Conservation (phyloP, 2,113 vertebrate genomes). For the Campylorhamphus procurvoides region DNA sequence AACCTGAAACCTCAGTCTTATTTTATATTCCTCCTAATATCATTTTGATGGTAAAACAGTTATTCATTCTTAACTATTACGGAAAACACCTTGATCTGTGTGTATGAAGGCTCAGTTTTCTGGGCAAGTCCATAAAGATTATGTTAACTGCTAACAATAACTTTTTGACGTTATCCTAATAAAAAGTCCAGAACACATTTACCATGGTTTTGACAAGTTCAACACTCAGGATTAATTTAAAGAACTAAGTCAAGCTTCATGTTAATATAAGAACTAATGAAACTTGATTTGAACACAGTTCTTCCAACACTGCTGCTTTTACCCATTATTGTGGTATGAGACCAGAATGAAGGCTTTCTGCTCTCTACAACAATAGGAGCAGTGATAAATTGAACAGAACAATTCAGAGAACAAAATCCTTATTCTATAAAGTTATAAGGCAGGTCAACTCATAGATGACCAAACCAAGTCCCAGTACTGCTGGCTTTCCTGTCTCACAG, state of each 20-base stretch:
- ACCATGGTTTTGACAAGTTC: background rate
- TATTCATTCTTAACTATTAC: background rate
- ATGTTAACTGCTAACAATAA: background rate
- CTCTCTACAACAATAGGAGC: background rate
- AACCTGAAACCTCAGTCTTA: background rate
- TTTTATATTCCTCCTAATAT: background rate
- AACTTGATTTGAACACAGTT: background rate
- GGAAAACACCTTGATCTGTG: background rate
- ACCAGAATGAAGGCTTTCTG: background rate
- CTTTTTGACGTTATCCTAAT: background rate
- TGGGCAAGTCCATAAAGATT: background rate
- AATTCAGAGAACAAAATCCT: background rate
- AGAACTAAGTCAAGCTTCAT: background rate
- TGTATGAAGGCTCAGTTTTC: background rate
- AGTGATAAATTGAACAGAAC: background rate
- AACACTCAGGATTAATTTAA: background rate
- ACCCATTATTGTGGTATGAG: background rate
- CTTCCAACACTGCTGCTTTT: background rate
- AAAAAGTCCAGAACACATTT: background rate
- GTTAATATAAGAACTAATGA: background rate
- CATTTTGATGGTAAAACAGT: background rate
- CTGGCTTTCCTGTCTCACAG: background rate
- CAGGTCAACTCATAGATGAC: background rate
- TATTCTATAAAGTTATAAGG: background rate
- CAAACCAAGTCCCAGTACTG: background rate